phyloP scores from a whole-genome alignment of 2,113 vertebrate genomes.

The Isurus oxyrinchus region DNA sequence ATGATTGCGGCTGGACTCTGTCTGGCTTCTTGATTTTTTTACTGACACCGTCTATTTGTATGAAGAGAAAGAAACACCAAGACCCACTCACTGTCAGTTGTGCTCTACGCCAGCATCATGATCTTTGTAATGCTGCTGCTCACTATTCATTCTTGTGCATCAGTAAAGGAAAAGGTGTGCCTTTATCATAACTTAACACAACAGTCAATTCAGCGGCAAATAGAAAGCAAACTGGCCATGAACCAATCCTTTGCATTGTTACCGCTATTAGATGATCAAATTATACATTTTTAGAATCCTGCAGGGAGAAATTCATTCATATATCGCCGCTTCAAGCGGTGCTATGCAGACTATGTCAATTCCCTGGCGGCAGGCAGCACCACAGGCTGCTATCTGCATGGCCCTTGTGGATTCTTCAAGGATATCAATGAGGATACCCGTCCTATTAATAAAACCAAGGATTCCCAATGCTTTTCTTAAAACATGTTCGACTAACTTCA shows the following conservation, averaged over 20 bases:
- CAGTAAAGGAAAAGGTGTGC: background rate
- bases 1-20: background rate
- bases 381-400: too few relatives aligned
- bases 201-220: background rate
- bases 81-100: background rate
- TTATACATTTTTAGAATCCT: background rate
- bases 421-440: too few relatives aligned
- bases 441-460: background rate
- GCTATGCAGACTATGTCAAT: too few relatives aligned
- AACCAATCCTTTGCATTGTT: background rate
- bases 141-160: background rate
- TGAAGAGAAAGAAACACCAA: background rate
- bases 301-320: background rate
- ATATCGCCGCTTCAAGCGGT: too few relatives aligned
- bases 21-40: background rate
- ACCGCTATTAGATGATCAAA: background rate
- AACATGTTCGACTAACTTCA: background rate
- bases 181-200: background rate
- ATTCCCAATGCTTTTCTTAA: background rate
- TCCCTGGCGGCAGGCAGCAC: background rate
- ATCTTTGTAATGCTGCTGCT: background rate
- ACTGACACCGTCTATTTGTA: background rate
- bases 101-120: background rate
- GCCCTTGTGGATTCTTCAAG: too few relatives aligned
- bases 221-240: background rate